A percentile compares a stretch with the other conserved stretches of the same genome.
These are phyloP conservation scores for Cephus pygmeus DNA, from an alignment of 2,888 invertebrate species.

Conservation along the genomic window DNA sequence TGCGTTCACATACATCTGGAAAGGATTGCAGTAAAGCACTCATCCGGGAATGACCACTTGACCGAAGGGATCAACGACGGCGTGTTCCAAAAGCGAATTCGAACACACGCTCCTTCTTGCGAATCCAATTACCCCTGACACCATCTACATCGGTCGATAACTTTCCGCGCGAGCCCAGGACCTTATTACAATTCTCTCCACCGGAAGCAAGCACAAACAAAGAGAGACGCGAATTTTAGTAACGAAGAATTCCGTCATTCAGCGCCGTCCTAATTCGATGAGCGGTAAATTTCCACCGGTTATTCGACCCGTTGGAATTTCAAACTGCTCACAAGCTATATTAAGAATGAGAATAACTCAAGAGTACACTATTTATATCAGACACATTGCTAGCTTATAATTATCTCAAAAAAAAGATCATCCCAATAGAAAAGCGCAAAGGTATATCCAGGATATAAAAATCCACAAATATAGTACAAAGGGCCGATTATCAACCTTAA, in stretches of 20 bases:
- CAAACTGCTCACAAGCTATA: neutral
- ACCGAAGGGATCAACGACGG: no score
- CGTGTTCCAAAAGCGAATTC: no score
- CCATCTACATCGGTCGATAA: no score
- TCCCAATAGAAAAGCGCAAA: neutral
- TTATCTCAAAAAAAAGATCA: neutral
- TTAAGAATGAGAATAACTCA: neutral
- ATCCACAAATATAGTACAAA: neutral
- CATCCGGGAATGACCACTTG: no score
- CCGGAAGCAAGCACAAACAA: neutral
- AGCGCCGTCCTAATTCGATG: neutral
- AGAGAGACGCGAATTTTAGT: neutral
- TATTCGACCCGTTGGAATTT: neutral
- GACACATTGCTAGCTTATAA: neutral
- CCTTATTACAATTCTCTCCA: neutral
- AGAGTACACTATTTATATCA: neutral
- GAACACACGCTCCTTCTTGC: no score
- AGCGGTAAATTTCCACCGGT: neutral
- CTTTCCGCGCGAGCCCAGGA: no score
- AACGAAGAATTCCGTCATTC: neutral
- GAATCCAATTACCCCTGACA: no score
- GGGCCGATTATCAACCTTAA: no score
- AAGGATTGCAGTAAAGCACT: no score
- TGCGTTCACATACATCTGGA: no score
- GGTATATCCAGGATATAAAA: neutral